Base-by-base conservation (phyloP, 2,888 invertebrate species). In the Rotaria socialis region DNA sequence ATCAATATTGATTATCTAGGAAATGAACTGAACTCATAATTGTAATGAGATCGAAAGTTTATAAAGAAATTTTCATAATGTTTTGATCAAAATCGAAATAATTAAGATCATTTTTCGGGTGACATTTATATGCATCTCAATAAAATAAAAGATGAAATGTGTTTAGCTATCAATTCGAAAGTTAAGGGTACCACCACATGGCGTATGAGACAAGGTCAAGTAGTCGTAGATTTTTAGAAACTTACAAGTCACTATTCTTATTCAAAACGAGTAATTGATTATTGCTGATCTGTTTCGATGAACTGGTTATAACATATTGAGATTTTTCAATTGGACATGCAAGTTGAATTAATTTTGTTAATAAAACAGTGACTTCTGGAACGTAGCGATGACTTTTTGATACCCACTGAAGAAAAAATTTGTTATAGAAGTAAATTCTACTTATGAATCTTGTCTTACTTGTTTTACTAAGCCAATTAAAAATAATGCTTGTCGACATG, bases 321-420 rank as follows among this genome's bases (percentile, higher is more conserved):
- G 27, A 35, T 35, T 67, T 67, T 27, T 67, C 67, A 5, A 24
- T 43, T 47, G 75, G 24, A 75, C 75, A 75, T 41, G 75, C 47
- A 24, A 75, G 47, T 47, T 75, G 75, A 16, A 75, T 10, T 43
- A 75, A n/a, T 75, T 75, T 75, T 5, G 47, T 43, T 24, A 75
- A 47, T 47, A 75, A 11, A 43, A 75, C 41, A 24, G 43, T 75
- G 6, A 75, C 75, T 75, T 75, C 75, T 0, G 97, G 96, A 41
- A 95, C 92, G 89, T 94, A 94, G 89, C 96, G 92, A 91, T 95
- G 95, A 0, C 96, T 96, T 43, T 75, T 75, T 43, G 43, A 22
- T 43, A 47, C 47, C 75, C 75, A 75, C 75, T 75, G 47, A 22
- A 75, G 24, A 75, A 75, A 7, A 43, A 75, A 47, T 24, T 14